These are phyloP conservation scores for Dicrurus megarhynchus DNA, from an alignment of 2,113 vertebrate genomes.

Conservation along the genomic window DNA sequence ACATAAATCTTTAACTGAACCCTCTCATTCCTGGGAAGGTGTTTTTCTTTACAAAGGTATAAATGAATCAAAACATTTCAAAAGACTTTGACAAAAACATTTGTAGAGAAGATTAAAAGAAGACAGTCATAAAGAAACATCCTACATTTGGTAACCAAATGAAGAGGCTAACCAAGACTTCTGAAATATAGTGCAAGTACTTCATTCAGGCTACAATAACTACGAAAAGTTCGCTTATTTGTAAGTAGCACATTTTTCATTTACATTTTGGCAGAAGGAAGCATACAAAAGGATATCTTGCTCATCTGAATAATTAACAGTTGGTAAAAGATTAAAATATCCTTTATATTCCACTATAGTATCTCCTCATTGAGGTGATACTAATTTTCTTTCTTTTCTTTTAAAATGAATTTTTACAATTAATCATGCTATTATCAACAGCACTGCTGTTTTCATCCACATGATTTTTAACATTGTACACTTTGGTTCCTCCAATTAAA, in stretches of 20 bases:
- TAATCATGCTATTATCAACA: not conserved
- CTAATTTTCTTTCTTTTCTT: not conserved
- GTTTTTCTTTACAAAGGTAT: not conserved
- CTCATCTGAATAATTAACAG: not conserved
- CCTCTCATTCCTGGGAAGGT: not conserved
- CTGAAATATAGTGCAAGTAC: not conserved
- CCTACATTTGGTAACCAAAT: not conserved
- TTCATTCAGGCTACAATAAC: not conserved
- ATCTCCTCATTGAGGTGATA: not conserved
- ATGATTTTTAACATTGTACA: not conserved
- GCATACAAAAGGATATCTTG: not conserved
- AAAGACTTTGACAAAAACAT: not conserved
- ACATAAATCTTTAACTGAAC: not conserved
- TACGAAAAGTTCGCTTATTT: not conserved
- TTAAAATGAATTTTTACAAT: not conserved
- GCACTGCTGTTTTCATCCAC: not conserved
- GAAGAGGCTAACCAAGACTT: not conserved
- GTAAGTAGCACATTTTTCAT: not conserved
- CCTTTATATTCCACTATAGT: not conserved
- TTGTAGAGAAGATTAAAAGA: not conserved
- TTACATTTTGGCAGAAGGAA: not conserved
- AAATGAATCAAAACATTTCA: not conserved
- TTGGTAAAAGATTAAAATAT: not conserved
- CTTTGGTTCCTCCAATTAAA: not conserved
- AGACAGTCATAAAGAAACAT: not conserved